Evolutionary conservation across 2,797 vertebrate species (phyloP).

Genomic region (Garrulus glandarius): DNA sequence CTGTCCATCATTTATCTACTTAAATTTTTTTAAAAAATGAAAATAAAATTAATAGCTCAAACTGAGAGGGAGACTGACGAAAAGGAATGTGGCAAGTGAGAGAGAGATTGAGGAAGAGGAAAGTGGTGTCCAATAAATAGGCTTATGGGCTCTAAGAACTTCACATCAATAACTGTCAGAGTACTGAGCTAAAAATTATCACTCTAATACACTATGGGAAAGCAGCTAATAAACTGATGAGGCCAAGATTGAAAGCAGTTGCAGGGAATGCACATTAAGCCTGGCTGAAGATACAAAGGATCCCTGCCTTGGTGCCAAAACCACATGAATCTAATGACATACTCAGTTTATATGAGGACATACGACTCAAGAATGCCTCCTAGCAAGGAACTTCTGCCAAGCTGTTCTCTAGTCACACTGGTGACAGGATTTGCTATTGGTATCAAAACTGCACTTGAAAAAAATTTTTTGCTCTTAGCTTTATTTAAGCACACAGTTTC

Average conservation of each 20-base stretch:
- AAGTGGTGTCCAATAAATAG: background rate
- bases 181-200: background rate
- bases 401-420: background rate
- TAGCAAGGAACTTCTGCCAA: background rate
- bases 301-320: background rate
- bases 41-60: background rate
- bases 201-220: background rate
- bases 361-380: background rate
- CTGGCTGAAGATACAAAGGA: background rate
- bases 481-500: background rate
- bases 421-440: background rate
- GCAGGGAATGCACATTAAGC: background rate
- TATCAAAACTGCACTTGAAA: background rate
- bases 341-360: background rate
- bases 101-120: background rate
- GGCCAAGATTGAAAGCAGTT: background rate
- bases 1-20: background rate
- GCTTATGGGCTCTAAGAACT: background rate
- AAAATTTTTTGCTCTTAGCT: background rate
- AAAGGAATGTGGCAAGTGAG: background rate
- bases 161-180: background rate
- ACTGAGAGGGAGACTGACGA: background rate
- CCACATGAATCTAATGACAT: background rate
- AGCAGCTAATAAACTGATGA: background rate
- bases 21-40: fast-evolving